Conservation (phyloP, 2,113 vertebrate species). For the Sardina pilchardus region DNA sequence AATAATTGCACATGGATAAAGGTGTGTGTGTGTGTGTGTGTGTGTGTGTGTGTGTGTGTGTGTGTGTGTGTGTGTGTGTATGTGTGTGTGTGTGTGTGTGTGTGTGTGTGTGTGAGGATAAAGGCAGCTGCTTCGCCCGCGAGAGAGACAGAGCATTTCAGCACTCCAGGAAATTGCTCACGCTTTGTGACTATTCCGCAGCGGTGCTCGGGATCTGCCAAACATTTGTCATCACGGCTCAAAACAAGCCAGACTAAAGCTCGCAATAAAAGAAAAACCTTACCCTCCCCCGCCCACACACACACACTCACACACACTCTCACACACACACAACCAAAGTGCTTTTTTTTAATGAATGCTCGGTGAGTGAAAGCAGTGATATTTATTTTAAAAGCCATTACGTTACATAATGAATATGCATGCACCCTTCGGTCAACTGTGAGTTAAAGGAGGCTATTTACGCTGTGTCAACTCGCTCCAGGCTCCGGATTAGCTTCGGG, state of each 20-base stretch:
- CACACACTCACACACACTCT: neutral
- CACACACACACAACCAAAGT: neutral
- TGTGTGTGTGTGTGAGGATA: too few relatives aligned
- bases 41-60: too few relatives aligned
- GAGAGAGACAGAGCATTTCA: neutral
- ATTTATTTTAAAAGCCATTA: constrained; percentile 9
- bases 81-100: too few relatives aligned
- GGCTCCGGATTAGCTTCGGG: neutral
- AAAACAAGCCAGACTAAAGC: neutral
- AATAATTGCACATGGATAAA: neutral
- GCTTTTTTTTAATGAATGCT: neutral
- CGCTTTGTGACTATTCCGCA: neutral
- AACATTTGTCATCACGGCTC: neutral
- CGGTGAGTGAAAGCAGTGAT: neutral
- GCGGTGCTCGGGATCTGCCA: neutral
- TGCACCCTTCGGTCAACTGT: neutral
- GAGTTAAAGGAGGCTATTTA: neutral
- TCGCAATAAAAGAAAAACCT: neutral
- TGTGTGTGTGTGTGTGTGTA: too few relatives aligned
- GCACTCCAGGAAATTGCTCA: constrained; percentile 2
- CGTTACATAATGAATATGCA: neutral
- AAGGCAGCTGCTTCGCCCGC: neutral
- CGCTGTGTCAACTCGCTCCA: neutral
- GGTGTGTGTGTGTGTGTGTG: too few relatives aligned
- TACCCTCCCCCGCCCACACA: too few relatives aligned